Evolutionary conservation across 2,113 vertebrate genomes (phyloP).

Genomic region (Heteronetta atricapilla): DNA sequence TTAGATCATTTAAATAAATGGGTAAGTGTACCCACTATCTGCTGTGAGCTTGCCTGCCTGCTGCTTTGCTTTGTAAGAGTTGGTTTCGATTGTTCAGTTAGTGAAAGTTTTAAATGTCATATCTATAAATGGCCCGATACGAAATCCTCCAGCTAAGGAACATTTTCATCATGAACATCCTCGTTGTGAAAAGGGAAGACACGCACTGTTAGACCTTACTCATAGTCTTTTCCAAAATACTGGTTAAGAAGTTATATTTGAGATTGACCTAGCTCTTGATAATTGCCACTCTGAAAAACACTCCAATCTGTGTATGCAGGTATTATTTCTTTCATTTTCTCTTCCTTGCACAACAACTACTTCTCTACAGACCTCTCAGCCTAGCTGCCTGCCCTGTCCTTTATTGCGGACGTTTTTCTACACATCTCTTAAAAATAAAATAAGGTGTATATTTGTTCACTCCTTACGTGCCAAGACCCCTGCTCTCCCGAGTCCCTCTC

Average conservation of each 20-base stretch:
- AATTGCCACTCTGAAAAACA: neutral
- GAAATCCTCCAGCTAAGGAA: neutral
- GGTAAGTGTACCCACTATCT: constrained; percentile 16
- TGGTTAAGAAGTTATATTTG: neutral
- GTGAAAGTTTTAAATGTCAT: constrained; percentile 45
- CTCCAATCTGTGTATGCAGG: neutral
- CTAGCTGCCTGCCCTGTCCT: neutral
- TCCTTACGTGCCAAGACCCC: neutral
- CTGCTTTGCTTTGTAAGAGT: constrained; percentile 46
- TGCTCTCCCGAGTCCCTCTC: neutral
- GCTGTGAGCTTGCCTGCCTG: constrained; percentile 6
- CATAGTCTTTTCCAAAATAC: neutral
- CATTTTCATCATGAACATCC: neutral
- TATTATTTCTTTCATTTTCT: neutral
- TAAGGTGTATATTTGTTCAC: neutral
- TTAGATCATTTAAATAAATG: constrained; percentile 56
- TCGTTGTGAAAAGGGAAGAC: neutral
- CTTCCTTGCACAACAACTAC: neutral
- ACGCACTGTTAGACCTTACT: neutral
- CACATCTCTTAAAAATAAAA: neutral
- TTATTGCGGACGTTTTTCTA: neutral
- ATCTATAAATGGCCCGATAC: neutral
- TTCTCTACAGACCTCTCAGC: neutral
- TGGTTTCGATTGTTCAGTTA: constrained; percentile 29
- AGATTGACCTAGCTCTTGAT: neutral